Evolutionary conservation across 1,140 invertebrate species (phyloP).

Genomic region (Melanaphis sacchari): DNA sequence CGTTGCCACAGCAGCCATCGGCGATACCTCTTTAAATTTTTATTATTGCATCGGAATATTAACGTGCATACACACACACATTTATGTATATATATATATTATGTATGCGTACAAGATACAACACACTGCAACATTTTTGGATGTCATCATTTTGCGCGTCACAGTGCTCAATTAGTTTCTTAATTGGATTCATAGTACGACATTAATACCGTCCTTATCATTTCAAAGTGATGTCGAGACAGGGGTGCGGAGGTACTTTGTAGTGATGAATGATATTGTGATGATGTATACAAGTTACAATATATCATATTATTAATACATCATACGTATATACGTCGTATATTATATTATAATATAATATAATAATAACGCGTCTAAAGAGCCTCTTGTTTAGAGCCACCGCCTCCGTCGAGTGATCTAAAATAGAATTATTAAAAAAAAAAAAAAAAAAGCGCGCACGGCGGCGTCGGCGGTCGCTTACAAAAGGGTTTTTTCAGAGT

Average conservation of each 20-base stretch:
- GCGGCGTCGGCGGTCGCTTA: slow-evolving; percentile 2
- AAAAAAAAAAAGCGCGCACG: slow-evolving; percentile 15
- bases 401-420: slow-evolving; percentile 42
- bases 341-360: background rate
- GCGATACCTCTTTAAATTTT: slow-evolving; percentile 15
- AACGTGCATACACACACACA: background rate
- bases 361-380: slow-evolving; percentile 43
- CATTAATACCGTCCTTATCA: background rate
- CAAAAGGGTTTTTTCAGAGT: slow-evolving; percentile 42
- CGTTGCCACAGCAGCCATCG: background rate
- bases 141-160: slow-evolving; percentile 16
- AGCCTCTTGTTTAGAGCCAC: slow-evolving; percentile 1
- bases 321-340: background rate
- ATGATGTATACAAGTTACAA: background rate
- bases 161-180: background rate
- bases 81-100: no score
- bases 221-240: background rate
- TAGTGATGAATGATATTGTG: background rate
- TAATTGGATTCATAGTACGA: background rate
- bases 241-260: background rate
- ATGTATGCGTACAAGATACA: background rate
- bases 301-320: background rate
- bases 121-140: background rate
- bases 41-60: background rate
- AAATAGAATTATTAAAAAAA: slow-evolving; percentile 45